phyloP scores from a whole-genome alignment of 2,797 vertebrate species.

The Adrianichthys oophorus region DNA sequence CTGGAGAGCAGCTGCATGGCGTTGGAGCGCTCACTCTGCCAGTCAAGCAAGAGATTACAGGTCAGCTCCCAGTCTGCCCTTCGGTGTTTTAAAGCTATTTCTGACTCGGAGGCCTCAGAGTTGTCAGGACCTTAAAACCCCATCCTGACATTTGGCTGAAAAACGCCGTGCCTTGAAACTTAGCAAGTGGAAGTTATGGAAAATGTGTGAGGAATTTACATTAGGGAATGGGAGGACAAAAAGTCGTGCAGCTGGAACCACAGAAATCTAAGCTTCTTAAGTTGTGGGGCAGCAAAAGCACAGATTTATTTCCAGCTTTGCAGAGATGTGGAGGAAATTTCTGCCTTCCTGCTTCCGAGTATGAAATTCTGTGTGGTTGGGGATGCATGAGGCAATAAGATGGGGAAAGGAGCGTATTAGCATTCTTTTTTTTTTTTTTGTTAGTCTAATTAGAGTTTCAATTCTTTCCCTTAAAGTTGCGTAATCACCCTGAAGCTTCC shows the following conservation, averaged over 20 bases:
- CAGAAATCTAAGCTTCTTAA: conserved; percentile 54
- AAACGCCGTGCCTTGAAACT: neutral
- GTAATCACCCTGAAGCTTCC: conserved; percentile 40
- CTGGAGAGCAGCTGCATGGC: conserved; percentile 90
- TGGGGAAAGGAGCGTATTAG: conserved; percentile 44
- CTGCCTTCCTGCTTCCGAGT: conserved; percentile 26
- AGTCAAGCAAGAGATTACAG: conserved; percentile 87
- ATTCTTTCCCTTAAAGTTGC: conserved; percentile 49
- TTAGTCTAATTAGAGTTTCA: conserved; percentile 55
- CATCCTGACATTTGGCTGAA: neutral
- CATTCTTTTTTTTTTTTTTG: conserved; percentile 54
- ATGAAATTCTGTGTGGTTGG: conserved; percentile 38
- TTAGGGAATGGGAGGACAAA: neutral
- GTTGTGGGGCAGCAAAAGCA: conserved; percentile 40
- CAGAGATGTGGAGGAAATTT: conserved; percentile 37
- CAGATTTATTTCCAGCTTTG: conserved; percentile 50
- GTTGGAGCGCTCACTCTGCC: conserved; percentile 88
- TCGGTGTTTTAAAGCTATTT: conserved; percentile 3
- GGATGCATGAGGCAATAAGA: conserved; percentile 53
- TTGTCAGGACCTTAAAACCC: neutral
- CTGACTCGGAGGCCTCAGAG: neutral
- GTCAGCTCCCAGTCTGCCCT: conserved; percentile 62
- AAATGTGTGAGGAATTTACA: conserved; percentile 6
- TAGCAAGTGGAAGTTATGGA: conserved; percentile 6
- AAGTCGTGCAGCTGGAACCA: conserved; percentile 34